Percentiles rank a stretch among this genome's conserved stretches.
phyloP scores from a whole-genome alignment of 37 sponge, comb jelly and placozoan species.

The Lycopodina hypogea region DNA sequence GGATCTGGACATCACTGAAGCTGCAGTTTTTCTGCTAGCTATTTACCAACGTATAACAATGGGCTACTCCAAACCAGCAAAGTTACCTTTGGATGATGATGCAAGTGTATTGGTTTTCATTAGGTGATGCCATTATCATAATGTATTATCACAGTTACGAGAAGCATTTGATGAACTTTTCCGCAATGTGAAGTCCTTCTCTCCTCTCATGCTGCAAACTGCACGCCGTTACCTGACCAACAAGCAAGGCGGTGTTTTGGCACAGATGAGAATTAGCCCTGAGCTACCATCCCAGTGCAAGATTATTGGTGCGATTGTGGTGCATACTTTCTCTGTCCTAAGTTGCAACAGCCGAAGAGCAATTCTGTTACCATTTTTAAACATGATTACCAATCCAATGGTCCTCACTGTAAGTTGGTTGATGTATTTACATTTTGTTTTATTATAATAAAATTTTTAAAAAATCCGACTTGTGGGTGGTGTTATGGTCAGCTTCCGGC shows the following conservation, averaged over 20 bases:
- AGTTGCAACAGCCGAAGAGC: not conserved
- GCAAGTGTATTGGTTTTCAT: not conserved
- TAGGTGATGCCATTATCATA: not conserved
- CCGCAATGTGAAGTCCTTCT: not conserved
- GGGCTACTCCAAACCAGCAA: not conserved
- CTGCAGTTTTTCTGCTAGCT: constrained; percentile 12
- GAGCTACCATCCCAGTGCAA: constrained; percentile 15
- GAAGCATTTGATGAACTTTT: constrained; percentile 15
- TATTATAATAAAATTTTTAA: too few relatives aligned
- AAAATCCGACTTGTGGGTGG: too few relatives aligned
- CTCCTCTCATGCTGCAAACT: constrained; percentile 15
- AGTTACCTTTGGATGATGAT: not conserved
- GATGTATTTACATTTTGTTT: too few relatives aligned
- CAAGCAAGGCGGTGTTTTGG: constrained; percentile 46
- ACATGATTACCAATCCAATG: constrained; percentile 46
- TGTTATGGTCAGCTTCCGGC: too few relatives aligned
- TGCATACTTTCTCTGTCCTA: constrained; percentile 45
- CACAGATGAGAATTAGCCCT: constrained; percentile 20
- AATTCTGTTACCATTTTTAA: constrained; percentile 35
- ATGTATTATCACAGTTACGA: not conserved
- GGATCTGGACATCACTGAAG: constrained; percentile 12
- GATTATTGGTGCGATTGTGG: constrained; percentile 33
- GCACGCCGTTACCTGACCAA: constrained; percentile 35
- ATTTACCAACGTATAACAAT: constrained; percentile 23
- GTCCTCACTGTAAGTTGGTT: constrained; percentile 25